Conservation (phyloP, 2,888 invertebrate species). For the Entomobrya proxima region DNA sequence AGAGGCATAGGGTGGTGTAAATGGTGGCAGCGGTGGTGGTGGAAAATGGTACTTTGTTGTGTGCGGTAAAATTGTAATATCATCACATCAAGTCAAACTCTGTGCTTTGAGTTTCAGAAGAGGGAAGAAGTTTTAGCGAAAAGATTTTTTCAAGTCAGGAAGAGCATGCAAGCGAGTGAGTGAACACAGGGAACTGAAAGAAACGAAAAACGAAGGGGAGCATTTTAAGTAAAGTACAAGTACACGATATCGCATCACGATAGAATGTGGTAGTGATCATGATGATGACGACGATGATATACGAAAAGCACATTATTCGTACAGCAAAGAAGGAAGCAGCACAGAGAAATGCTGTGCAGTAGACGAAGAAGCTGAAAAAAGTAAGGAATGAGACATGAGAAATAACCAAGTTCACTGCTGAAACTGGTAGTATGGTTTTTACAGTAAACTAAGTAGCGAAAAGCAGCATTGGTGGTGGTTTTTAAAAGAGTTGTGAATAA, state of each 20-base stretch:
- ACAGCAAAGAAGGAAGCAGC: conserved; percentile 14
- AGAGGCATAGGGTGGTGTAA: conserved; percentile 6
- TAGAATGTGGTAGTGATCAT: background rate
- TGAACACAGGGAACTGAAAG: background rate
- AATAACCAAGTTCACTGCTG: conserved; percentile 8
- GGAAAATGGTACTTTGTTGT: conserved; percentile 58
- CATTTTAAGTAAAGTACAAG: conserved; percentile 62
- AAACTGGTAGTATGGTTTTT: background rate
- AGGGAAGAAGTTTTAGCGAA: conserved; percentile 56
- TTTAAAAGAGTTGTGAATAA: conserved; percentile 55
- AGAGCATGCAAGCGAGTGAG: conserved; percentile 15
- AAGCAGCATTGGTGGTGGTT: conserved; percentile 51
- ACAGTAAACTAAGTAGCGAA: conserved; percentile 5
- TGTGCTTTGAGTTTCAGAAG: background rate
- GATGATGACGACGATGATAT: conserved; percentile 34
- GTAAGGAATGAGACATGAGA: conserved; percentile 46
- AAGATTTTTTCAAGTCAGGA: conserved; percentile 42
- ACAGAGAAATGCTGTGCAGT: background rate
- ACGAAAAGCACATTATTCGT: conserved; percentile 51
- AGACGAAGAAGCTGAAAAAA: background rate
- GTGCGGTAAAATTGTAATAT: conserved; percentile 52
- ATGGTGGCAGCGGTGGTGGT: conserved; percentile 20
- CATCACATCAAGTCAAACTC: conserved; percentile 48
- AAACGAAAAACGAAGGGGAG: conserved; percentile 51
- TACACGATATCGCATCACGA: conserved; percentile 32